phyloP scores from a whole-genome alignment of 2,113 vertebrate genomes.

The Bos indicus region DNA sequence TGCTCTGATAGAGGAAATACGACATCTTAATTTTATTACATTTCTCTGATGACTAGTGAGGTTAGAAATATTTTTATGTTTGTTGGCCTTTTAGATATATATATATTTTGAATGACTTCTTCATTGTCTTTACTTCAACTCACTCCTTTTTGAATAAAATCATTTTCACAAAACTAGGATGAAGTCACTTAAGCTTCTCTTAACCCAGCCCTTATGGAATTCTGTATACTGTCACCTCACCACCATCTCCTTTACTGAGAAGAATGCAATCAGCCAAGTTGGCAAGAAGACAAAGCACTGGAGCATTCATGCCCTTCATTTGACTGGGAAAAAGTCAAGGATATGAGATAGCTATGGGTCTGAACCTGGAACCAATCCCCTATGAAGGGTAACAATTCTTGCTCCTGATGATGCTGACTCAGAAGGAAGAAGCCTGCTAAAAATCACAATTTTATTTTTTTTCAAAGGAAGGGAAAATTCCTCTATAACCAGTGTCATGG shows the following conservation, averaged over 20 bases:
- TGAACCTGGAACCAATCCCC: neutral
- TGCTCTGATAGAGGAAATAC: neutral
- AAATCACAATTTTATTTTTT: neutral
- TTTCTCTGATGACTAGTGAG: neutral
- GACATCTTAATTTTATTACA: neutral
- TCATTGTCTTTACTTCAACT: neutral
- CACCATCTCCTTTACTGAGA: neutral
- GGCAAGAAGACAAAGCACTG: neutral
- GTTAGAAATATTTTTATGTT: constrained; percentile 13
- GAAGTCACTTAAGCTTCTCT: neutral
- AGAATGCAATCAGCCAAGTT: neutral
- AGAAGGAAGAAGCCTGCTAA: neutral
- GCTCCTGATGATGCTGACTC: neutral
- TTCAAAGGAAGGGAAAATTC: neutral
- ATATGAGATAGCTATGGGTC: neutral
- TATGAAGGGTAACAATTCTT: neutral
- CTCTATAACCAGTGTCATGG: neutral
- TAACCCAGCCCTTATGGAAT: neutral
- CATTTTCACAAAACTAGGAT: neutral
- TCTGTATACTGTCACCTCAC: neutral
- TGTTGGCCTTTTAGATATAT: neutral
- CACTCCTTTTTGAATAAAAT: neutral
- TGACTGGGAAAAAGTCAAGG: neutral
- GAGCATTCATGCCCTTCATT: neutral
- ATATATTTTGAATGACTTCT: neutral